Percentiles rank a stretch among this genome's conserved stretches.
Conservation (phyloP, 2,888 invertebrate species). For the Trichopria drosophilae region DNA sequence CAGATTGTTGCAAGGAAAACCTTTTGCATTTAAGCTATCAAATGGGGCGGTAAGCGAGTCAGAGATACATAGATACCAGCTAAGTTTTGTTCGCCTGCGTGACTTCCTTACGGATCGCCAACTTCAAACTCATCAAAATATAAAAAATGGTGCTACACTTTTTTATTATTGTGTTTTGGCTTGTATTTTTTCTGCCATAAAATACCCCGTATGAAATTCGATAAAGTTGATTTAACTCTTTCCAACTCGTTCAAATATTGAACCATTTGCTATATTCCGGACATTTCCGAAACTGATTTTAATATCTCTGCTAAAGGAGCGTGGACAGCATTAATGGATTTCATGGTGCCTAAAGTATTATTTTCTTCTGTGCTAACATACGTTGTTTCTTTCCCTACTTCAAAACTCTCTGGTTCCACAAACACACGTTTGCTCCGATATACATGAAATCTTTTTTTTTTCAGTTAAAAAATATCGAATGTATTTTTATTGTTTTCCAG, state of each 20-base stretch:
- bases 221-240: constrained; percentile 6
- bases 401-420: constrained; percentile 27
- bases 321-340: constrained; percentile 21
- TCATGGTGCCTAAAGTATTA: constrained; percentile 10
- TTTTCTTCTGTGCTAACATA: constrained; percentile 9
- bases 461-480: constrained; percentile 23
- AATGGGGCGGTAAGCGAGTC: constrained; percentile 28
- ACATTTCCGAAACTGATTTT: constrained; percentile 14
- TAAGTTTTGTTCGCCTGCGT: constrained; percentile 31
- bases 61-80: constrained; percentile 31
- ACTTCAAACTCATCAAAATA: too few species aligned
- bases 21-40: constrained; percentile 20
- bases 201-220: constrained; percentile 18
- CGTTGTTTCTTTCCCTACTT: constrained; percentile 22
- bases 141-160: too few species aligned
- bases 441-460: constrained; percentile 26
- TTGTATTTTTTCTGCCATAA: constrained; percentile 16
- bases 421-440: constrained; percentile 25
- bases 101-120: too few species aligned
- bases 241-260: constrained; percentile 12
- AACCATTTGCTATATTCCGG: constrained; percentile 10
- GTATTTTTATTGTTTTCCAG: constrained; percentile 28
- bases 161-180: neutral
- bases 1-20: constrained; percentile 30
- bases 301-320: constrained; percentile 21